Conservation (phyloP, 2,888 invertebrate species). For the Ectemnius lituratus region DNA sequence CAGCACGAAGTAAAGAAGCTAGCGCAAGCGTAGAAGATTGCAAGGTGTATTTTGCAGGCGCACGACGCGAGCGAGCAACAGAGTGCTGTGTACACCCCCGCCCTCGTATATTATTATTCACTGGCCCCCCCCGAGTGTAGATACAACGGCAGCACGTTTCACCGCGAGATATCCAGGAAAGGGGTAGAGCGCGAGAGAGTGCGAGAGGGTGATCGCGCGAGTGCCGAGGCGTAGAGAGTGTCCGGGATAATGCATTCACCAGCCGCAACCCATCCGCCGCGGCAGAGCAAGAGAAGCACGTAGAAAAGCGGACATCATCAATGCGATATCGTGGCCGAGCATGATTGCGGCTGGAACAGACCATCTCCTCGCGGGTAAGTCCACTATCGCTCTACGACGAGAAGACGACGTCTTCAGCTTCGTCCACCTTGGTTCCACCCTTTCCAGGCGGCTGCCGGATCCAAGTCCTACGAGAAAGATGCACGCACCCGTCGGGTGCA, state of each 20-base stretch:
- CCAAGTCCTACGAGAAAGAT: not conserved
- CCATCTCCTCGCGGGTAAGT: slow-evolving; percentile 78
- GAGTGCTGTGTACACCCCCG: slow-evolving; percentile 73
- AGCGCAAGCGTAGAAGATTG: slow-evolving; percentile 55
- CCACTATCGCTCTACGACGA: slow-evolving; percentile 62
- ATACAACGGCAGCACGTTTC: slow-evolving; percentile 64
- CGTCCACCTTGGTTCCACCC: too few species aligned
- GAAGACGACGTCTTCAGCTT: too few species aligned
- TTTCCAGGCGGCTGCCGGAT: too few species aligned
- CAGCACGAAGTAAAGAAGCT: not conserved
- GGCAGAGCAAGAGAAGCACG: slow-evolving; percentile 39
- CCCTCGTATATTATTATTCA: slow-evolving; percentile 74
- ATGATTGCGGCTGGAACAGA: slow-evolving; percentile 77
- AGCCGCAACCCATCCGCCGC: slow-evolving; percentile 21
- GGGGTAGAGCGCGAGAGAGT: slow-evolving; percentile 17
- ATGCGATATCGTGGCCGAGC: slow-evolving; percentile 66
- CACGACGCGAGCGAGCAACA: slow-evolving; percentile 71
- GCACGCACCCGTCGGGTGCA: not conserved
- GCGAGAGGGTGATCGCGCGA: slow-evolving; percentile 16
- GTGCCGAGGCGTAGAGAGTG: slow-evolving; percentile 30
- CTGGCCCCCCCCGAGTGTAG: slow-evolving; percentile 42
- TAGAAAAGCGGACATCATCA: slow-evolving; percentile 52
- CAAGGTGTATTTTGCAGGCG: slow-evolving; percentile 64
- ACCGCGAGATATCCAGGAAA: slow-evolving; percentile 60
- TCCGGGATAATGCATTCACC: slow-evolving; percentile 67